These are phyloP conservation scores for Brachirus orientalis DNA, from an alignment of 2,113 vertebrate genomes.

Conservation along the genomic window DNA sequence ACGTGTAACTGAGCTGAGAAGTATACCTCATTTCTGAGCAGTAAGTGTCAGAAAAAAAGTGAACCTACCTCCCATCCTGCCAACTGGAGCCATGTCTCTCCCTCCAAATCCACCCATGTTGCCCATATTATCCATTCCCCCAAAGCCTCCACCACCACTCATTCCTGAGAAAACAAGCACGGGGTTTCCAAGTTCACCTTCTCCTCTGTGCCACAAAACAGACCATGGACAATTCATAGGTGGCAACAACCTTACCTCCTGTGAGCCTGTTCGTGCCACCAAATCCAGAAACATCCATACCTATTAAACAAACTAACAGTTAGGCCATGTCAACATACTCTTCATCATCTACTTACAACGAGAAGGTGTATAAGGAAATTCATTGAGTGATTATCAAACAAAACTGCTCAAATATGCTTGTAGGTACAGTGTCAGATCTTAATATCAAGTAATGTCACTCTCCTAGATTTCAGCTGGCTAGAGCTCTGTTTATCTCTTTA, in stretches of 20 bases:
- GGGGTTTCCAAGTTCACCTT: not conserved
- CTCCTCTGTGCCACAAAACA: not conserved
- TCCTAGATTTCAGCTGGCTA: not conserved
- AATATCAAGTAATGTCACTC: not conserved
- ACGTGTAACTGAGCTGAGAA: no score
- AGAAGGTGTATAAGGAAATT: not conserved
- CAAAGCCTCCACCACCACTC: slow-evolving; percentile 81
- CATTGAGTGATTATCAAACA: not conserved
- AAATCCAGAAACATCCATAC: slow-evolving; percentile 90
- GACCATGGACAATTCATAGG: not conserved
- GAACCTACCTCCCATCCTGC: slow-evolving; percentile 90
- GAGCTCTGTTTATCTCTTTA: not conserved
- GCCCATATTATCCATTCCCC: slow-evolving; percentile 90
- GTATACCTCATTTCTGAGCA: not conserved
- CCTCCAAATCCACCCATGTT: slow-evolving; percentile 91
- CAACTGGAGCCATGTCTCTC: slow-evolving; percentile 84
- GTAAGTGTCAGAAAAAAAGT: not conserved
- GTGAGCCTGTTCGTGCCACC: slow-evolving; percentile 93
- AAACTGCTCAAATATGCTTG: not conserved
- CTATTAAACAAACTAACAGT: slow-evolving; percentile 55
- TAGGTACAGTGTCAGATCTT: not conserved
- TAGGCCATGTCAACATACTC: not conserved
- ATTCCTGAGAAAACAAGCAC: slow-evolving; percentile 83
- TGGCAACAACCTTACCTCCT: slow-evolving; percentile 69
- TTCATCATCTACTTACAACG: not conserved